phyloP scores from a whole-genome alignment of 2,113 vertebrate species.

The Candoia aspera region DNA sequence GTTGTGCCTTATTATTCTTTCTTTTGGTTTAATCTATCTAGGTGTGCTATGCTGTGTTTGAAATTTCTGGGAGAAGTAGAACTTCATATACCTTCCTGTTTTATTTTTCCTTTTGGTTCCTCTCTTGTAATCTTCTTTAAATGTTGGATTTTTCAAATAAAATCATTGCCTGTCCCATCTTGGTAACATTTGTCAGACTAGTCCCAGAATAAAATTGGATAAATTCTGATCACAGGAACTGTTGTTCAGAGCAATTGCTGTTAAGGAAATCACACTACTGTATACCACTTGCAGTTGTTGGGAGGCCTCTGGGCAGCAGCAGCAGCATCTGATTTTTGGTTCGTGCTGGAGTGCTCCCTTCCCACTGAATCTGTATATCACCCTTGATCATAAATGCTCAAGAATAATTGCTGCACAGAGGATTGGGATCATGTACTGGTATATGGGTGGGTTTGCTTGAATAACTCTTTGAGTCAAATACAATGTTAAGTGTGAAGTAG shows the following conservation, averaged over 20 bases:
- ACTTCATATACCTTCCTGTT: neutral
- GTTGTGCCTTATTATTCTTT: neutral
- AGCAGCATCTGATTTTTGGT: fast-evolving
- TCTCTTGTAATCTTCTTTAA: neutral
- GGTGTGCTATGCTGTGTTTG: no score
- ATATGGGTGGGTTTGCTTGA: neutral
- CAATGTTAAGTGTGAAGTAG: constrained; percentile 55
- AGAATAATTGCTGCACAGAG: constrained; percentile 35
- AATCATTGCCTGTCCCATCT: neutral
- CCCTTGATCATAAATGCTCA: neutral
- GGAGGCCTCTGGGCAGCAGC: neutral
- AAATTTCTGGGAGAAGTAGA: neutral
- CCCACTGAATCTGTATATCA: constrained; percentile 17
- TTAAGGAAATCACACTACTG: neutral
- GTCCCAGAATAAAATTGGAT: neutral
- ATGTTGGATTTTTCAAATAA: neutral
- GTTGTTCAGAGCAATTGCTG: constrained; percentile 20
- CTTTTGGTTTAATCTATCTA: neutral
- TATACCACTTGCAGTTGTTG: neutral
- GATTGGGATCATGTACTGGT: constrained; percentile 26
- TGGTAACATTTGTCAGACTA: neutral
- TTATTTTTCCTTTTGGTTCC: neutral
- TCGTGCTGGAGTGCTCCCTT: constrained; percentile 23
- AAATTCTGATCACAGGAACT: neutral
- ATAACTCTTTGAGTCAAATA: constrained; percentile 56